Percentiles rank a stretch among this genome's conserved stretches.
Evolutionary conservation across 2,113 vertebrate species (phyloP).

Genomic region (Indicator maculatus): DNA sequence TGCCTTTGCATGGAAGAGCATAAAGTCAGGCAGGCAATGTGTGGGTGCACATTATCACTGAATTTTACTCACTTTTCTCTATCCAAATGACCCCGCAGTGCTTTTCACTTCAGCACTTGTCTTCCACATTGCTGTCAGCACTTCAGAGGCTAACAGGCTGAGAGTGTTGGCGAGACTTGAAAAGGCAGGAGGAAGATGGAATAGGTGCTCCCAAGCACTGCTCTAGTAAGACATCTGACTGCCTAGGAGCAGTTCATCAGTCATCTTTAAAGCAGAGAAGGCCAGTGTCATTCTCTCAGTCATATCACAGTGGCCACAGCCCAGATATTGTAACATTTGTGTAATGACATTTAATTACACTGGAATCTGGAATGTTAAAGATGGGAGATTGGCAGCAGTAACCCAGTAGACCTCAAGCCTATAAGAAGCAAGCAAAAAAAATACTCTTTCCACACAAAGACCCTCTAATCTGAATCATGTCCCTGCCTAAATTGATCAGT

Average conservation of each 20-base stretch:
- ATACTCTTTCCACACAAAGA: neutral
- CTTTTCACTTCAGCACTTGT: neutral
- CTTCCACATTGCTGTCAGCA: neutral
- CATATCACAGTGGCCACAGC: neutral
- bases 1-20: neutral
- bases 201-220: neutral
- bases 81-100: neutral
- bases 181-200: neutral
- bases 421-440: neutral
- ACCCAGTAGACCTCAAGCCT: neutral
- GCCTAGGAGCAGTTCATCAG: neutral
- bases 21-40: neutral
- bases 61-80: neutral
- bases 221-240: neutral
- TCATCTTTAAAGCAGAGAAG: neutral
- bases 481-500: neutral
- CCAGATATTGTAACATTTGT: neutral
- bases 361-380: neutral
- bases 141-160: neutral
- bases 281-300: neutral
- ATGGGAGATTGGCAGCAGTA: neutral
- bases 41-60: neutral
- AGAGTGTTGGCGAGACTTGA: neutral
- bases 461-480: neutral
- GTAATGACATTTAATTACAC: neutral